Conservation (phyloP, 2,797 vertebrate species). For the Danio jaintianensis region DNA sequence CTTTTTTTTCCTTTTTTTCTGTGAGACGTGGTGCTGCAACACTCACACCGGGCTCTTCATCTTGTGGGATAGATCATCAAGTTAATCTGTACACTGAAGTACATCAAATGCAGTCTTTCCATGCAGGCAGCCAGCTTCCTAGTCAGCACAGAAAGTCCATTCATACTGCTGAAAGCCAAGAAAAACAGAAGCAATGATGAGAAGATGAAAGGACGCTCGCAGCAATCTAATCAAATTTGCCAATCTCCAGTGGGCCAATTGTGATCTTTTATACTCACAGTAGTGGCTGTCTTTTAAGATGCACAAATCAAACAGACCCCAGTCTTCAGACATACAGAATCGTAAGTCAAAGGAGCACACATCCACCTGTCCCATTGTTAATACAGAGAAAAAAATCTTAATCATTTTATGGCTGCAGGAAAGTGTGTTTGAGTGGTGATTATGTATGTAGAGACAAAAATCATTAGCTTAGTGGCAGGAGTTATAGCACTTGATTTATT, state of each 20-base stretch:
- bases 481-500: not conserved
- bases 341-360: not conserved
- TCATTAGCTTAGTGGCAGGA: not conserved
- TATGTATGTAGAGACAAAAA: slow-evolving; percentile 11
- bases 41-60: slow-evolving; percentile 83
- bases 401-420: not conserved
- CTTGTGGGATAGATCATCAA: slow-evolving; percentile 82
- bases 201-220: slow-evolving; percentile 74
- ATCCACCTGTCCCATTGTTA: not conserved
- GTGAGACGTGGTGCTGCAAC: not conserved
- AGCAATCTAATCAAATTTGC: slow-evolving; percentile 90
- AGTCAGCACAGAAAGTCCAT: slow-evolving; percentile 12
- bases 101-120: slow-evolving; percentile 87
- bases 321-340: slow-evolving; percentile 80
- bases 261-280: not conserved
- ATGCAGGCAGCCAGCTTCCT: slow-evolving; percentile 91
- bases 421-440: not conserved
- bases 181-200: slow-evolving; percentile 13
- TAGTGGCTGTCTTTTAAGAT: slow-evolving; percentile 55
- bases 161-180: slow-evolving; percentile 3
- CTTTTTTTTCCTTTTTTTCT: no score
- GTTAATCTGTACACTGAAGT: slow-evolving; percentile 87
- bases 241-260: slow-evolving; percentile 85
- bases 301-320: slow-evolving; percentile 90
- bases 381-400: not conserved